These are phyloP conservation scores for Drosophila micromelanica DNA, from an alignment of 1,140 invertebrate genomes.

Conservation along the genomic window DNA sequence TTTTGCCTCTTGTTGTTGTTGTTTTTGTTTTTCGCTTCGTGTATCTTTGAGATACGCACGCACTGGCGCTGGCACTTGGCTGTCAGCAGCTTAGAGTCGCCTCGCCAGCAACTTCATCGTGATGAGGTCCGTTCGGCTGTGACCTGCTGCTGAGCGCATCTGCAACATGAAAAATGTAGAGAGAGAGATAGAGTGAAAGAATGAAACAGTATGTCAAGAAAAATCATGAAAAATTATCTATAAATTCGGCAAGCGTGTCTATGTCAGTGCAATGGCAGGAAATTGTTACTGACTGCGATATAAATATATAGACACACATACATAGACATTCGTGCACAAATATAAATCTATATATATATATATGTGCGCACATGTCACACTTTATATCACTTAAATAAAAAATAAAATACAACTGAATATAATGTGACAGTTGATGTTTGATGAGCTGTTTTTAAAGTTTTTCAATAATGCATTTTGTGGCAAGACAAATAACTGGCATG, in stretches of 20 bases:
- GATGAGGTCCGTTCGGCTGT: conserved; percentile 45
- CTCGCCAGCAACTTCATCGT: conserved; percentile 65
- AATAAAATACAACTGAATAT: conserved; percentile 21
- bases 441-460: conserved; percentile 7
- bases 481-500: not conserved
- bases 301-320: conserved; percentile 56
- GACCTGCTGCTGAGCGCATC: conserved; percentile 70
- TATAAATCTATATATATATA: not conserved
- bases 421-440: conserved; percentile 36
- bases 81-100: conserved; percentile 71
- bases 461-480: conserved; percentile 5
- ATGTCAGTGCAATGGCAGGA: conserved; percentile 54
- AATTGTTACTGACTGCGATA: conserved; percentile 71
- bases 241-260: conserved; percentile 73
- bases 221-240: conserved; percentile 81
- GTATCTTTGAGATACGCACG: conserved; percentile 52
- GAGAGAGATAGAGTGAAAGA: conserved; percentile 14
- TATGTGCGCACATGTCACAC: conserved; percentile 14
- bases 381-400: conserved; percentile 66
- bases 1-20: conserved; percentile 21
- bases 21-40: conserved; percentile 17
- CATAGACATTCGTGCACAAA: not conserved
- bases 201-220: conserved; percentile 26
- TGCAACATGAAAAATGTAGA: conserved; percentile 41
- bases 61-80: conserved; percentile 61